phyloP scores from a whole-genome alignment of 2,797 vertebrate species.

The Lindbergichthys nudifrons region DNA sequence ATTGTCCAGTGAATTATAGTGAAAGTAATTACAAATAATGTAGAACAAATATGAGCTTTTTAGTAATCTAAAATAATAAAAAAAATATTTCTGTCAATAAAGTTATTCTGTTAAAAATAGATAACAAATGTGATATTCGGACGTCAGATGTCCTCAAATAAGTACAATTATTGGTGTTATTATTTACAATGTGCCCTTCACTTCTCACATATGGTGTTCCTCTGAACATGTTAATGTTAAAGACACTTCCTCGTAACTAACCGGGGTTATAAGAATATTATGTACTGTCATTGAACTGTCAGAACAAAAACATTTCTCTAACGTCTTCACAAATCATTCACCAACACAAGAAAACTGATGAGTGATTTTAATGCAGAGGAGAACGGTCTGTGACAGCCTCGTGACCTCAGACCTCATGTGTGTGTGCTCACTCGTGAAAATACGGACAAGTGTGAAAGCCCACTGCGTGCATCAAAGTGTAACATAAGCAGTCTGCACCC shows the following conservation, averaged over 20 bases:
- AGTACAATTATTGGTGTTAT: too few relatives aligned
- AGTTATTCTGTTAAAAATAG: too few relatives aligned
- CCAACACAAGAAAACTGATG: conserved; percentile 1
- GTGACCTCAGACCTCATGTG: conserved; percentile 4
- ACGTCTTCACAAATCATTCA: neutral
- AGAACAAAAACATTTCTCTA: neutral
- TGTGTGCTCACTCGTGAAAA: neutral
- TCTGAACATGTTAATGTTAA: too few relatives aligned
- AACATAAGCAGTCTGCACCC: conserved; percentile 31
- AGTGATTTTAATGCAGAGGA: conserved; percentile 4
- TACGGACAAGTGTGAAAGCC: conserved; percentile 46
- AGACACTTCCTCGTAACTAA: neutral
- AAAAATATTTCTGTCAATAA: too few relatives aligned
- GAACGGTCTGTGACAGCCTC: conserved; percentile 4
- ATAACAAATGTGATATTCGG: too few relatives aligned
- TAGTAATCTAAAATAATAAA: too few relatives aligned
- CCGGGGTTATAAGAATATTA: neutral
- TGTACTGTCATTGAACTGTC: neutral
- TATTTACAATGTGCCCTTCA: too few relatives aligned
- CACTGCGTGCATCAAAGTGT: conserved; percentile 49
- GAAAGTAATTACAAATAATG: too few relatives aligned
- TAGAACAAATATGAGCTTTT: too few relatives aligned
- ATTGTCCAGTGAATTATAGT: too few relatives aligned
- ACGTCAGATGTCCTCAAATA: too few relatives aligned
- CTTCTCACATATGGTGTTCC: too few relatives aligned